Base-by-base conservation (phyloP, 2,888 invertebrate genomes). In the Napeogenes inachia region DNA sequence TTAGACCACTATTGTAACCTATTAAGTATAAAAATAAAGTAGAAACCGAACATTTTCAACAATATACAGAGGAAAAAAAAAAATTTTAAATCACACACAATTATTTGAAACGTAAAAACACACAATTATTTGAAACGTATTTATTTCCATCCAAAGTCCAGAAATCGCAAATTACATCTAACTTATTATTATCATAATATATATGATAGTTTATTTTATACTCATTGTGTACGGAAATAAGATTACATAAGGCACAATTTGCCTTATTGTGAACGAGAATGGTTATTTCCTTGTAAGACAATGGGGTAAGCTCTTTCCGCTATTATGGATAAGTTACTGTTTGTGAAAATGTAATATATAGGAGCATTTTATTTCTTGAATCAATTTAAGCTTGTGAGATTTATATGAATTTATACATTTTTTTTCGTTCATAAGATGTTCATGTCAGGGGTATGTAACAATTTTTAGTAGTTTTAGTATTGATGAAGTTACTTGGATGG, bases 231-330 rank as follows among this genome's bases (percentile, higher is more conserved):
- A 50, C 59, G 65, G 62, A 65, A 61, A 61, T 57, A 57, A 21
- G 38, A 45, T 67, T 67, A 62, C 55, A 63, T 61, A 61, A 65
- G 58, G 45, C 38, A 60, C 54, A 60, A 62, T 61, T 35, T 54
- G 46, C 58, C 56, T 63, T 65, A 61, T 66, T 64, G 58, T 68
- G 59, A 60, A 54, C 33, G 55, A 54, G 57, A 63, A 62, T 54
- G 57, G 61, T 60, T 60, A 66, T 59, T 68, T 64, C 62, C 66
- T 64, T 53, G 46, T 42, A 45, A 56, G 59, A 68, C 68, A 68
- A 68, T 68, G 61, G 35, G 60, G 66, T 66, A 68, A 66, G 64
- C 64, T 64, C 61, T 61, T 64, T 64, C 66, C 57, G 53, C 59
- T 62, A 62, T 59, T 64, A 57, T 59, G 30, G 63, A 63, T 63